Conservation (phyloP, 37 sponge, comb jelly and placozoan genomes). For the Beroe forskalii region DNA sequence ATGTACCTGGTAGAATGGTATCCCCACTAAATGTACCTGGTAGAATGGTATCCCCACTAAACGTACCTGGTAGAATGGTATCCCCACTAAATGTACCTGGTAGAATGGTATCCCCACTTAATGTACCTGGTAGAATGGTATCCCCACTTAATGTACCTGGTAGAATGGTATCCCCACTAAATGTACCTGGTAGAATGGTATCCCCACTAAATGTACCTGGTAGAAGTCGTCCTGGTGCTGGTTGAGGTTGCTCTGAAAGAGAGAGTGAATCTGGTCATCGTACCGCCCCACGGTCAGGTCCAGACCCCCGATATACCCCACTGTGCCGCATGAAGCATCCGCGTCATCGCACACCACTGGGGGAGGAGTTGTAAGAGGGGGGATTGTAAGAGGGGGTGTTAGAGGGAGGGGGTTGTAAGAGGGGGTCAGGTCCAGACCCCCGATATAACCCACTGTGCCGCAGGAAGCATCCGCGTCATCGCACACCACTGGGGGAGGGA, state of each 20-base stretch:
- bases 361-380: not conserved
- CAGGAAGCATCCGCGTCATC: slow-evolving; percentile 1
- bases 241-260: not conserved
- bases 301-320: slow-evolving; percentile 43
- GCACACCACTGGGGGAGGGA: slow-evolving; percentile 24
- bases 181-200: too few relatives aligned
- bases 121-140: too few relatives aligned
- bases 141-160: too few relatives aligned
- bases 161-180: too few relatives aligned
- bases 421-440: slow-evolving; percentile 23
- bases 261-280: slow-evolving; percentile 50
- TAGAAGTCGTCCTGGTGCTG: slow-evolving; percentile 44
- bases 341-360: slow-evolving; percentile 37
- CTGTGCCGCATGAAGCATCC: slow-evolving; percentile 11
- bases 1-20: too few relatives aligned
- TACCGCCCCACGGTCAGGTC: slow-evolving; percentile 30
- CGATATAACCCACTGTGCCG: slow-evolving; percentile 41
- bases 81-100: too few relatives aligned
- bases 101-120: too few relatives aligned
- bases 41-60: too few relatives aligned
- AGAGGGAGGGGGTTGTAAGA: slow-evolving; percentile 29
- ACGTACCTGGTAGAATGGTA: too few relatives aligned
- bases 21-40: too few relatives aligned
- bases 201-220: slow-evolving; percentile 51
- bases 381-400: not conserved